These are phyloP conservation scores for Callorhinus ursinus DNA, from an alignment of 2,113 vertebrate species.

Conservation along the genomic window DNA sequence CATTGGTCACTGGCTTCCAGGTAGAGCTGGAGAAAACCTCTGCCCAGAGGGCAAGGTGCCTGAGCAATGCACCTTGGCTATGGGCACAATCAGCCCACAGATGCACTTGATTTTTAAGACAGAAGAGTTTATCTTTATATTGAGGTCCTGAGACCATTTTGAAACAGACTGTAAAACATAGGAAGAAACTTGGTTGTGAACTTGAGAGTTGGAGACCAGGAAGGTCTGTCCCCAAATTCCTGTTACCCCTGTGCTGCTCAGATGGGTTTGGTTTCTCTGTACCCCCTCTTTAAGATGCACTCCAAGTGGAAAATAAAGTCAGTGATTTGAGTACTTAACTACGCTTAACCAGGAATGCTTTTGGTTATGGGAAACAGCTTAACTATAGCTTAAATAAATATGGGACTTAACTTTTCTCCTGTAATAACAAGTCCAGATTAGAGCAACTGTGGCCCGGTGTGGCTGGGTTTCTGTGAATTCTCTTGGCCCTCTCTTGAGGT, in stretches of 20 bases:
- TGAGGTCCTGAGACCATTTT: background rate
- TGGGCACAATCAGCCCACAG: background rate
- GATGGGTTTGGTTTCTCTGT: background rate
- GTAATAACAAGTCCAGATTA: background rate
- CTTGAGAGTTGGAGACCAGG: background rate
- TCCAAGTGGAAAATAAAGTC: conserved; percentile 3
- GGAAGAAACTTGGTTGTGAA: background rate
- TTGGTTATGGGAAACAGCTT: background rate
- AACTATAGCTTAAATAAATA: background rate
- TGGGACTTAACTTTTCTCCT: background rate
- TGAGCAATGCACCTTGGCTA: background rate
- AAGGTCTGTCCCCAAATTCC: background rate
- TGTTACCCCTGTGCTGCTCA: background rate
- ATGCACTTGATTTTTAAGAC: background rate
- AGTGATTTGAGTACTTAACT: background rate
- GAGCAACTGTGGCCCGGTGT: background rate
- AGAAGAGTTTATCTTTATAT: background rate
- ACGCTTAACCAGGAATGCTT: background rate
- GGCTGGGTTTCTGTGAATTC: background rate
- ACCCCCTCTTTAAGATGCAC: background rate
- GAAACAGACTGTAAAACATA: conserved; percentile 38
- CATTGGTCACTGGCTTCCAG: background rate
- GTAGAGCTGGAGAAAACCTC: background rate
- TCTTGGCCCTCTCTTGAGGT: background rate
- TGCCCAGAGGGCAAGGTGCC: background rate